Evolutionary conservation across 2,888 invertebrate species (phyloP), one percentile per base, ranked within the genome.

Genomic region (Hymenopus coronatus): DNA sequence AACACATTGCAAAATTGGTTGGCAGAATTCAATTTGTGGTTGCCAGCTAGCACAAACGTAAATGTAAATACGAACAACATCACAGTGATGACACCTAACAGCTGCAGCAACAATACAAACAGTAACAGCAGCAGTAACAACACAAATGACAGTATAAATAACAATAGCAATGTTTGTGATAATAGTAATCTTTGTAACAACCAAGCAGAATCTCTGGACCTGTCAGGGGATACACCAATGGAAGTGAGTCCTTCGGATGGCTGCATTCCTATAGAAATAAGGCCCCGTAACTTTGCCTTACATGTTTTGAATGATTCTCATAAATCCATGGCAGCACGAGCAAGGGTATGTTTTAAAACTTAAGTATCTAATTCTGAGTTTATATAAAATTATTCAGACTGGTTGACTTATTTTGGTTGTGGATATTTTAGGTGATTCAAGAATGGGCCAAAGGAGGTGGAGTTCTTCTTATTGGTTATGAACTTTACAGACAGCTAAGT

Each of bases 1-100:
- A 99, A 99, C 93, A 99, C 99, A 0, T 94, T 99, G 90, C 99
- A 99, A 93, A 99, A 99, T 94, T 99, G 99, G 99, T 94, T 97
- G 91, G 97, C 98, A 2, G 99, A 99, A 93, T 99, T 98, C 93
- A 98, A 99, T 92, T 97, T 98, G 96, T 99, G 99, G 99, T 94
- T 98, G 89, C 99, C 99, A 82, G 70, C 14, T 15, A n/a, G 28
- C 14, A 87, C 27, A 28, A 46, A 28, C 83, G 30, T 28, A 4
- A 28, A n/a, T 28, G 81, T 25, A n/a, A 87, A 40, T 82, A 82
- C 28, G 20, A 87, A 87, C 33, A 33, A n/a, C 30, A 28, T 28
- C 40, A 81, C 82, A 8, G 33, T 14, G 25, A 54, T 46, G 12
- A 81, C 25, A 20, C 28, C 70, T 9, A 81, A 81, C 30, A 86